Percentiles rank a stretch among this genome's conserved stretches.
phyloP scores from a whole-genome alignment of 2,113 vertebrate genomes.

The Xiphophorus maculatus region DNA sequence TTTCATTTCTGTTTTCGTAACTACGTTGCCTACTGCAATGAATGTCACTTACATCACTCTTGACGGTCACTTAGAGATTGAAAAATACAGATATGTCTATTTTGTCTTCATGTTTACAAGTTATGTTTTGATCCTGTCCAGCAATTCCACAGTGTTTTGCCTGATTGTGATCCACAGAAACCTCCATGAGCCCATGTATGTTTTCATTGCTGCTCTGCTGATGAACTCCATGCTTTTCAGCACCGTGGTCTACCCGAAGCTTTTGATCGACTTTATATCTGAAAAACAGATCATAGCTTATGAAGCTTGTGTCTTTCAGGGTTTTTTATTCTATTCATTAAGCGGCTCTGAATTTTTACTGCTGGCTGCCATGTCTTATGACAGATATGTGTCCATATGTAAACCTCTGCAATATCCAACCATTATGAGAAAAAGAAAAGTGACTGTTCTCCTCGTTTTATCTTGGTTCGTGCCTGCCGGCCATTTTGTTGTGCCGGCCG shows the following conservation, averaged over 20 bases:
- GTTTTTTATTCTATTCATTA: neutral
- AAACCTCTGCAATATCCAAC: constrained; percentile 17
- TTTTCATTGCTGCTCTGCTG: too few species aligned
- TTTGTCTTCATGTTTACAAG: too few species aligned
- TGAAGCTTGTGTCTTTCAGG: neutral
- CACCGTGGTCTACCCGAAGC: too few species aligned
- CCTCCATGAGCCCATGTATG: too few species aligned
- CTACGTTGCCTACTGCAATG: neutral
- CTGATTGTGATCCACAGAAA: too few species aligned
- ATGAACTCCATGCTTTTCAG: too few species aligned
- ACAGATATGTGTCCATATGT: constrained; percentile 16
- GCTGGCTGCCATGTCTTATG: constrained; percentile 7
- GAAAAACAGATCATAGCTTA: neutral
- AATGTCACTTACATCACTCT: neutral
- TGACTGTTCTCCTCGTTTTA: neutral
- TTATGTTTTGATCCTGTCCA: too few species aligned
- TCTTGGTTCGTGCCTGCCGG: neutral
- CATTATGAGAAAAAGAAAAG: neutral
- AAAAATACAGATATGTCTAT: neutral
- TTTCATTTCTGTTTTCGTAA: too few species aligned
- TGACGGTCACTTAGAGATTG: neutral
- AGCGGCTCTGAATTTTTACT: constrained; percentile 4
- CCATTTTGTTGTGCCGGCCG: neutral
- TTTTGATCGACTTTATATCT: neutral
- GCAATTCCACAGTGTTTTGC: too few species aligned